Evolutionary conservation across 30 jellyfish, hydroid and myxozoan genomes (phyloP).

Genomic region (Mastigias papua): DNA sequence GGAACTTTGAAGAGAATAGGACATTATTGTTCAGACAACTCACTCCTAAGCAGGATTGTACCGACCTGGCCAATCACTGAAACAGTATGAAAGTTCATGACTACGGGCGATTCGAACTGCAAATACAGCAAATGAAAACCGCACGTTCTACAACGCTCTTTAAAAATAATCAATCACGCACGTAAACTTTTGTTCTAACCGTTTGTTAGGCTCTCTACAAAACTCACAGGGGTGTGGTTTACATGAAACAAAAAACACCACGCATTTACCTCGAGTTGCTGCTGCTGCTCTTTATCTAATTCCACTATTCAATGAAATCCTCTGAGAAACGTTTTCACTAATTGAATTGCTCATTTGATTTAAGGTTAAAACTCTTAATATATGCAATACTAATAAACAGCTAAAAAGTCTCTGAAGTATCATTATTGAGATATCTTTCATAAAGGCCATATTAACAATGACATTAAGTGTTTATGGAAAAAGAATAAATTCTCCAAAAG

Average conservation of each 20-base stretch:
- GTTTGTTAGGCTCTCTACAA: no score
- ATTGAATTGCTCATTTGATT: conserved; percentile 26
- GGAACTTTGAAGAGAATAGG: no score
- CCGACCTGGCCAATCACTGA: no score
- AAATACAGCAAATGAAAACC: conserved; percentile 4
- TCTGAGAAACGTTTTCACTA: conserved; percentile 1
- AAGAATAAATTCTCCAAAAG: conserved; percentile 18
- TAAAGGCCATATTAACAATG: conserved; percentile 10
- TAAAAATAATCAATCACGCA: neutral
- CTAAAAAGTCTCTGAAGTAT: conserved; percentile 43
- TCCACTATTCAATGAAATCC: conserved; percentile 8
- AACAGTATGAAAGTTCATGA: no score
- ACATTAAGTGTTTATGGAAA: conserved; percentile 6
- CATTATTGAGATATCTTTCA: conserved; percentile 20
- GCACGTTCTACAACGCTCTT: neutral
- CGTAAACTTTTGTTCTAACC: no score
- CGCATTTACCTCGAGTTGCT: conserved; percentile 7
- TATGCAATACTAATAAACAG: conserved; percentile 43
- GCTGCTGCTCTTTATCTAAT: conserved; percentile 1
- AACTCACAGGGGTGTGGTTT: conserved; percentile 6
- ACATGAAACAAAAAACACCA: neutral
- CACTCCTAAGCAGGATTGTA: no score
- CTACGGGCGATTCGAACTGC: no score
- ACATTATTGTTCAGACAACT: no score
- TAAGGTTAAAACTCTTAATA: conserved; percentile 22